These are phyloP conservation scores for Hyppa rectilinea DNA, from an alignment of 2,888 invertebrate genomes.

Conservation along the genomic window DNA sequence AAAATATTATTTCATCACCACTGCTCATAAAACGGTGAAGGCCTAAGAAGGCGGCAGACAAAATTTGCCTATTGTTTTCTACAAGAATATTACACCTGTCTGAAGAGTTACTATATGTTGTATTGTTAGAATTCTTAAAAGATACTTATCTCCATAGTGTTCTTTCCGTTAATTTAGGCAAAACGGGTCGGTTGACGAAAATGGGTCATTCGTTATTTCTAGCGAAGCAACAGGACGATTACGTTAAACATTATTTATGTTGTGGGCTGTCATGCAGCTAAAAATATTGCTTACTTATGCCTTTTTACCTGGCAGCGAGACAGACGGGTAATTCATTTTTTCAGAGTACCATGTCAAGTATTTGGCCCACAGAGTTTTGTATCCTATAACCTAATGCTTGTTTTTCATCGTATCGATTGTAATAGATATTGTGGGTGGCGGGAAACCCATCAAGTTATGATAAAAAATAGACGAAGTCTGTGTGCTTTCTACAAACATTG, in stretches of 20 bases:
- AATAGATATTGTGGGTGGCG: neutral
- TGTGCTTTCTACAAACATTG: constrained; percentile 20
- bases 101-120: neutral
- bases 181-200: constrained; percentile 23
- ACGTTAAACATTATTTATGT: constrained; percentile 26
- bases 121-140: neutral
- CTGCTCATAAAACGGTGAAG: too few species aligned
- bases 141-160: neutral
- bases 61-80: neutral
- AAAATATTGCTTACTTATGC: constrained; percentile 29
- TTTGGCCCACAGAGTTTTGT: neutral
- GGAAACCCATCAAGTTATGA: constrained; percentile 5
- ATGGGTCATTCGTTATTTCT: constrained; percentile 31
- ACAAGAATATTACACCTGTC: neutral
- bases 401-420: constrained; percentile 7
- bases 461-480: constrained; percentile 21
- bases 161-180: constrained; percentile 14
- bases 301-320: too few species aligned
- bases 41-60: too few species aligned
- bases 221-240: neutral
- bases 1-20: too few species aligned
- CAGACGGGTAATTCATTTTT: too few species aligned
- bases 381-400: too few species aligned
- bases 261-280: constrained; percentile 25
- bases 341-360: neutral